Percentiles rank a stretch among this genome's conserved stretches.
phyloP scores from a whole-genome alignment of 2,888 invertebrate genomes.

The Rhopalosiphum nymphaeae region DNA sequence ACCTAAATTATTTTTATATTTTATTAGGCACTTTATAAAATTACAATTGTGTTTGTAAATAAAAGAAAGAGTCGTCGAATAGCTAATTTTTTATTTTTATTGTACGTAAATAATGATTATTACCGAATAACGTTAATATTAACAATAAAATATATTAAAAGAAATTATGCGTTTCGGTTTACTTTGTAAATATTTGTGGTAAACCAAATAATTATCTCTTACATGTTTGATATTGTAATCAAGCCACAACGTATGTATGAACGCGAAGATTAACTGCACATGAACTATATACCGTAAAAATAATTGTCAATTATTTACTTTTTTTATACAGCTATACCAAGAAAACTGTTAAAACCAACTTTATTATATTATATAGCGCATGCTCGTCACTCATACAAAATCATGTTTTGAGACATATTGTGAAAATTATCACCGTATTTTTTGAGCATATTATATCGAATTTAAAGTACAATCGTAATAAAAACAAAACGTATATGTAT shows the following conservation, averaged over 20 bases:
- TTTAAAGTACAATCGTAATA: neutral
- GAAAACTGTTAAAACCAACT: neutral
- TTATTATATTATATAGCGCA: neutral
- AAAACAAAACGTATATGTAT: neutral
- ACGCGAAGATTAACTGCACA: neutral
- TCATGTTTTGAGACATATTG: neutral
- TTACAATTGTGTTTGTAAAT: neutral
- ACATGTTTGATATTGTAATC: neutral
- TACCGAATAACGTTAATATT: neutral
- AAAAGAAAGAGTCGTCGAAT: neutral
- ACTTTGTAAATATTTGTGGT: neutral
- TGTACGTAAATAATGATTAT: neutral
- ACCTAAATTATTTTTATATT: neutral
- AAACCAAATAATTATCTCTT: neutral
- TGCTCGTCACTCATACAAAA: neutral
- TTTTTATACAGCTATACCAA: neutral
- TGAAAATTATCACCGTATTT: neutral
- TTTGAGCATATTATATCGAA: neutral
- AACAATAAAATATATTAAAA: neutral
- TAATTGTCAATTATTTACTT: slow-evolving; percentile 27
- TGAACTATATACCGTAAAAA: slow-evolving; percentile 2
- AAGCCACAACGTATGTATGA: neutral
- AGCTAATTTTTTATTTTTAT: neutral
- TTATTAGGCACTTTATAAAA: neutral
- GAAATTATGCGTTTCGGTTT: neutral